These are phyloP conservation scores for Baryphthengus martii DNA, from an alignment of 2,113 vertebrate species.

Conservation along the genomic window DNA sequence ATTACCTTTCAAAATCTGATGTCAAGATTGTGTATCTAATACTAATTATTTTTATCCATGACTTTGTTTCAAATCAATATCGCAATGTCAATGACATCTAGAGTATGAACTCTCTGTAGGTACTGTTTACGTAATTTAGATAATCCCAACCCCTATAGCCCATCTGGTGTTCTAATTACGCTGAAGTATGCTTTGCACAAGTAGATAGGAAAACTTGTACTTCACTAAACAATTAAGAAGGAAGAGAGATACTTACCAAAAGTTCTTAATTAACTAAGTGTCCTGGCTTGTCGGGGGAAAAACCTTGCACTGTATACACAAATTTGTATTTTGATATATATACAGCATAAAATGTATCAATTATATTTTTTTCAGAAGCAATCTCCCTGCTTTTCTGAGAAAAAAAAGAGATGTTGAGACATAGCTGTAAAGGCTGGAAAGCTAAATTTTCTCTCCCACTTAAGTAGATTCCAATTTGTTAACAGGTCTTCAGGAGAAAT, in stretches of 20 bases:
- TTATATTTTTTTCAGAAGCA: not conserved
- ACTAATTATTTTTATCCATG: conserved; percentile 16
- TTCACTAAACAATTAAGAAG: not conserved
- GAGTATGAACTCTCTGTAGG: not conserved
- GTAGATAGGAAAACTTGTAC: not conserved
- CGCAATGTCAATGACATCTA: not conserved
- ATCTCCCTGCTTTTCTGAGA: not conserved
- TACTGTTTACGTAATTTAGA: not conserved
- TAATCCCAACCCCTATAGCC: not conserved
- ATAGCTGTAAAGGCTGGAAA: not conserved
- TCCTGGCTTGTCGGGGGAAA: not conserved
- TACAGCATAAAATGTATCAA: not conserved
- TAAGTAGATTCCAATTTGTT: not conserved
- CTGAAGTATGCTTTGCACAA: not conserved
- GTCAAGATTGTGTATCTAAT: not conserved
- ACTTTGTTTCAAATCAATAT: not conserved
- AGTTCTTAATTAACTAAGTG: conserved; percentile 3
- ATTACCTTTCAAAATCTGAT: not conserved
- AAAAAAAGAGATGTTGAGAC: not conserved
- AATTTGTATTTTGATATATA: not conserved
- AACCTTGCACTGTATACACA: not conserved
- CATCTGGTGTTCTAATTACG: not conserved
- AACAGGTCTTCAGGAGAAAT: not conserved
- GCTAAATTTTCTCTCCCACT: not conserved
- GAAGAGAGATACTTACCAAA: not conserved